These are phyloP conservation scores for Drosophila parthenogenetica DNA, from an alignment of 2,888 invertebrate genomes.

Conservation along the genomic window DNA sequence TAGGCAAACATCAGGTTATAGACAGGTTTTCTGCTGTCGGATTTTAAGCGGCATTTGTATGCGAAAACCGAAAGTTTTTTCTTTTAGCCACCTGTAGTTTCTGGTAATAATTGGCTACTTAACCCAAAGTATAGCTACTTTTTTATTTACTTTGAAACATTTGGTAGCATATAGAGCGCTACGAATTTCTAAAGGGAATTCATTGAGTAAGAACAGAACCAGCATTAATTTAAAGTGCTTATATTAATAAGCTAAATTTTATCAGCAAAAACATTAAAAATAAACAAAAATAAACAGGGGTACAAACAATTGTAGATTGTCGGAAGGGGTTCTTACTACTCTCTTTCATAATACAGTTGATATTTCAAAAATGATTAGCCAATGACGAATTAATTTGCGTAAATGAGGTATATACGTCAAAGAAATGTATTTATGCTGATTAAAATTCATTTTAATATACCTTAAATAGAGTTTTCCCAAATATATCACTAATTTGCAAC, in stretches of 20 bases:
- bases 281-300: neutral
- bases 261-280: neutral
- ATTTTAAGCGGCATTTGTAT: conserved; percentile 16
- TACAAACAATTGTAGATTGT: neutral
- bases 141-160: neutral
- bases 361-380: neutral
- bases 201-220: no score
- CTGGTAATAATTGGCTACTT: conserved; percentile 6
- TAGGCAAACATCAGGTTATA: conserved; percentile 33
- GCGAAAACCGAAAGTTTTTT: conserved; percentile 4
- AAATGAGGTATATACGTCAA: no score
- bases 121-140: neutral
- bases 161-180: no score
- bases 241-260: neutral
- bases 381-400: neutral
- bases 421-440: no score
- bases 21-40: conserved; percentile 55
- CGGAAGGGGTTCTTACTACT: neutral
- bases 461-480: no score
- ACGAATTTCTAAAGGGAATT: no score
- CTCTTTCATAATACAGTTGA: neutral
- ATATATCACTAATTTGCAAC: no score
- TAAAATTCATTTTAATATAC: no score
- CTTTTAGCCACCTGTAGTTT: neutral
- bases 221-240: neutral